Conservation (phyloP, 2,113 vertebrate genomes). For the Mormyrus iriodes region DNA sequence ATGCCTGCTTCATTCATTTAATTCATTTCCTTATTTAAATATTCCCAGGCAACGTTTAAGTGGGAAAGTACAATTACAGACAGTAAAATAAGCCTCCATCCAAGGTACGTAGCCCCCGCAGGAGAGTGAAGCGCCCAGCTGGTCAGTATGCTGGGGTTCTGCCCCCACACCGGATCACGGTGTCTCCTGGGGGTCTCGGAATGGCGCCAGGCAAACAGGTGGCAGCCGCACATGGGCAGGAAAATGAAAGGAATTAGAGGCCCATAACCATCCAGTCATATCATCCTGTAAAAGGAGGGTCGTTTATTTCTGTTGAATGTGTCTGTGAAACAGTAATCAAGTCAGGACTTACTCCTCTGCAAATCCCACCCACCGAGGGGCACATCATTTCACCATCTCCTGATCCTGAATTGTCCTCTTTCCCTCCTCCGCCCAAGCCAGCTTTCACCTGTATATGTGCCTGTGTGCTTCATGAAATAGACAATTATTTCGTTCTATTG, state of each 20-base stretch:
- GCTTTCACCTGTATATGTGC: neutral
- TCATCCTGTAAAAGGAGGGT: neutral
- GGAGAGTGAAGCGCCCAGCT: neutral
- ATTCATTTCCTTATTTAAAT: conserved; percentile 8
- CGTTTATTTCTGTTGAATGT: neutral
- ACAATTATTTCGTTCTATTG: neutral
- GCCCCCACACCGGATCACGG: neutral
- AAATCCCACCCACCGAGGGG: neutral
- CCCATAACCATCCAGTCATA: neutral
- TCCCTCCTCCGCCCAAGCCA: neutral
- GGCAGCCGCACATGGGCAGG: neutral
- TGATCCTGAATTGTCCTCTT: neutral
- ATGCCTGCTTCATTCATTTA: neutral
- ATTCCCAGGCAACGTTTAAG: neutral
- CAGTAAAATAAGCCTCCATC: neutral
- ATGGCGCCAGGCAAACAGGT: neutral
- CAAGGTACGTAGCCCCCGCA: neutral
- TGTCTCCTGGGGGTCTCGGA: neutral
- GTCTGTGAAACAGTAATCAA: neutral
- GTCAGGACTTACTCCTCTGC: neutral
- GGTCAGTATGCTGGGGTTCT: neutral
- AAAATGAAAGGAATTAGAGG: neutral
- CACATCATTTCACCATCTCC: neutral
- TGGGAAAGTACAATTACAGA: neutral
- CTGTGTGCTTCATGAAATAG: neutral